Conservation (phyloP, 2,797 vertebrate species). For the Cyprinodon diabolis region DNA sequence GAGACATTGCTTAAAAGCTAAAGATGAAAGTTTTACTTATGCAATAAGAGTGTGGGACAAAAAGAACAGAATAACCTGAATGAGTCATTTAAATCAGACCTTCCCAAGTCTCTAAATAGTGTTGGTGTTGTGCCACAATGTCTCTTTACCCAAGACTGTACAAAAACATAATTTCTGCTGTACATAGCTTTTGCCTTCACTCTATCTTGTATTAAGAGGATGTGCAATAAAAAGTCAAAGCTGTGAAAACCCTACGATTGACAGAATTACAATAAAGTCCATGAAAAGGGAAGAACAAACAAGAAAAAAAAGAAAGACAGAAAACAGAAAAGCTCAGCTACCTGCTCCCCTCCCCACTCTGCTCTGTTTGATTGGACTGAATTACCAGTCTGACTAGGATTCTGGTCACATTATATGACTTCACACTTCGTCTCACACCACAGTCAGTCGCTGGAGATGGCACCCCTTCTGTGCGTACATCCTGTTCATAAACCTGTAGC, state of each 20-base stretch:
- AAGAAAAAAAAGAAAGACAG: conserved; percentile 24
- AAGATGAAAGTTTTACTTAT: conserved; percentile 33
- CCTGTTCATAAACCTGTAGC: conserved; percentile 60
- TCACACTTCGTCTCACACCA: conserved; percentile 68
- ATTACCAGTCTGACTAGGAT: conserved; percentile 48
- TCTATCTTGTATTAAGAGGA: not conserved
- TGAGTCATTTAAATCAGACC: conserved; percentile 23
- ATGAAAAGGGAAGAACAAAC: conserved; percentile 13
- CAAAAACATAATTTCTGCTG: not conserved
- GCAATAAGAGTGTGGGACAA: conserved; percentile 33
- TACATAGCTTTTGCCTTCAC: conserved; percentile 2
- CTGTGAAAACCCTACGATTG: conserved; percentile 13
- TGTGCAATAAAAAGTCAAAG: conserved; percentile 5
- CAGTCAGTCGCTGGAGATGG: conserved; percentile 53
- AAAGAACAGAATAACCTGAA: conserved; percentile 15
- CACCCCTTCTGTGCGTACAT: conserved; percentile 61
- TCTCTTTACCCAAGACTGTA: not conserved
- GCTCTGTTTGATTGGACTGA: conserved; percentile 22
- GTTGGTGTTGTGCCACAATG: not conserved
- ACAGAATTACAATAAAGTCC: conserved; percentile 4
- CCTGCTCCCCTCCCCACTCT: conserved; percentile 17
- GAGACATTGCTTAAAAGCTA: conserved; percentile 29
- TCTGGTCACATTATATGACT: conserved; percentile 56
- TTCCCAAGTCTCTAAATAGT: not conserved
- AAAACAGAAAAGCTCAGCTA: conserved; percentile 35